These are phyloP conservation scores for Agapornis roseicollis DNA, from an alignment of 2,113 vertebrate species.

Conservation along the genomic window DNA sequence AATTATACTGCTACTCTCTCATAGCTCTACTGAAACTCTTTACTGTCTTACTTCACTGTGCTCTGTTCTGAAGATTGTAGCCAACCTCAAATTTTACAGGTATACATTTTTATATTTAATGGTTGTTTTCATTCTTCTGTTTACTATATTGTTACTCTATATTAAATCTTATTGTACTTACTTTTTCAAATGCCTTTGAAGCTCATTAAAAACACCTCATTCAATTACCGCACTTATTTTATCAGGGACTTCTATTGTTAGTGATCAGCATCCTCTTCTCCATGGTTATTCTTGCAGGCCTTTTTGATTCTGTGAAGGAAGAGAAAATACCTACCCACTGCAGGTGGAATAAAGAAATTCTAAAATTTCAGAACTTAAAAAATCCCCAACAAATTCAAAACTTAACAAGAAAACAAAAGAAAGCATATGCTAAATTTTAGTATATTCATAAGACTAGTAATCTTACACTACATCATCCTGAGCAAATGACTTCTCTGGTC, in stretches of 20 bases:
- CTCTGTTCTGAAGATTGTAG: neutral
- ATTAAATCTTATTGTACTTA: conserved; percentile 3
- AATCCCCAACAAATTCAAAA: accelerated
- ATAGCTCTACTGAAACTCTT: conserved; percentile 25
- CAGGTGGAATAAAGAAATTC: neutral
- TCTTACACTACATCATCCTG: neutral
- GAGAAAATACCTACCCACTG: neutral
- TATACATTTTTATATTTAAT: neutral
- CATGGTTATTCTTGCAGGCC: neutral
- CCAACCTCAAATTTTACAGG: neutral
- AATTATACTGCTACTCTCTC: neutral
- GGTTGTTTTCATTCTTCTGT: neutral
- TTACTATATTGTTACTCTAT: conserved; percentile 27
- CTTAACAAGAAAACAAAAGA: neutral
- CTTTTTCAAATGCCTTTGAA: neutral
- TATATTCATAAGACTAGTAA: neutral
- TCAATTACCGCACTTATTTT: neutral
- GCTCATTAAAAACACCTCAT: neutral
- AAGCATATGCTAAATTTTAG: neutral
- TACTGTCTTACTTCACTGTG: neutral
- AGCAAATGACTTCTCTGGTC: neutral
- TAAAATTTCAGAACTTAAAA: neutral
- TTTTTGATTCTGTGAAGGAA: neutral
- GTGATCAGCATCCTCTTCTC: neutral
- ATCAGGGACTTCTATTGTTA: neutral